These are phyloP conservation scores for Diachrysia chrysitis DNA, from an alignment of 2,888 invertebrate genomes.

Conservation along the genomic window DNA sequence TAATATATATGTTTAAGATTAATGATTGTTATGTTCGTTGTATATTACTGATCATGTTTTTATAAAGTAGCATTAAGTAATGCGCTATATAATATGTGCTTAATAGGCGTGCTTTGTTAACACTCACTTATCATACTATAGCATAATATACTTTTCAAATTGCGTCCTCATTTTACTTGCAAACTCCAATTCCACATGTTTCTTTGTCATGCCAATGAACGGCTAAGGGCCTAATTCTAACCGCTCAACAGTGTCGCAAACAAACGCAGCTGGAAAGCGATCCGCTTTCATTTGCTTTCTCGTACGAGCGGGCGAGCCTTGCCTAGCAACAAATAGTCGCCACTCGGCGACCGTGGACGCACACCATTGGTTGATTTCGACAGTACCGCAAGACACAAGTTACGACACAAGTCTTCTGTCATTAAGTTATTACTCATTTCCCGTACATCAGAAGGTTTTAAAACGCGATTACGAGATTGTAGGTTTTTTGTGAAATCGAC, in stretches of 20 bases:
- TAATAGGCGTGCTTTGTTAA: conserved; percentile 13
- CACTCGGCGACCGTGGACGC: conserved; percentile 47
- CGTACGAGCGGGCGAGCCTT: conserved; percentile 66
- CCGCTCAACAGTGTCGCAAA: conserved; percentile 40
- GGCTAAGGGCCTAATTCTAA: neutral
- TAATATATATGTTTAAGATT: too few species aligned
- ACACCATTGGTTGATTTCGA: conserved; percentile 58
- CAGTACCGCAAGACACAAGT: conserved; percentile 41
- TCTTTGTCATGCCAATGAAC: conserved; percentile 4
- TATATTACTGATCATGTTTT: conserved; percentile 19
- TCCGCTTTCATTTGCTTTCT: conserved; percentile 83
- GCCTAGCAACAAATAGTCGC: conserved; percentile 59
- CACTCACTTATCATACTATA: conserved; percentile 18
- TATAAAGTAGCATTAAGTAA: conserved; percentile 32
- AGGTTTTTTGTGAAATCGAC: conserved; percentile 12
- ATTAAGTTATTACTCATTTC: conserved; percentile 58
- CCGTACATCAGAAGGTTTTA: conserved; percentile 36
- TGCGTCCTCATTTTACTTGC: conserved; percentile 1
- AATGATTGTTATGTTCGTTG: conserved; percentile 28
- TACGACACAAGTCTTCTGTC: conserved; percentile 43
- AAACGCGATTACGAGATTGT: conserved; percentile 35
- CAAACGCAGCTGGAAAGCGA: conserved; percentile 73
- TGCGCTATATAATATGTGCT: conserved; percentile 17
- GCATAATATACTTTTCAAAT: neutral
- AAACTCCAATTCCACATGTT: neutral